These are phyloP conservation scores for Mechanitis mazaeus DNA, from an alignment of 2,888 invertebrate species.

Conservation along the genomic window DNA sequence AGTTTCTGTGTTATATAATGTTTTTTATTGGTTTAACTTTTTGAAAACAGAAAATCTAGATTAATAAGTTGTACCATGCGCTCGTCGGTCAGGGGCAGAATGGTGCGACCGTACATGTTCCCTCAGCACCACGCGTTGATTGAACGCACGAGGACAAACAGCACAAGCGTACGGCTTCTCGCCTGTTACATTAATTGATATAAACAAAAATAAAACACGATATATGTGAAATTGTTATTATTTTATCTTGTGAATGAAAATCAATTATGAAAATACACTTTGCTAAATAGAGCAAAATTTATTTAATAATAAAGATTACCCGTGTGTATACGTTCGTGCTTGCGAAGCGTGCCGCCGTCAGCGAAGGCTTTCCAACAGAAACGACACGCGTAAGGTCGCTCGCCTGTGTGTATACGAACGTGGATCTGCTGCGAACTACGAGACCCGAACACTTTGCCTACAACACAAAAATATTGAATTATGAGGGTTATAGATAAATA, in stretches of 20 bases:
- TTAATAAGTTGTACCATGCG: constrained; percentile 44
- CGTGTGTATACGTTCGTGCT: constrained; percentile 91
- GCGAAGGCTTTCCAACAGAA: constrained; percentile 94
- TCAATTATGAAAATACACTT: not conserved
- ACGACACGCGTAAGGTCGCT: constrained; percentile 88
- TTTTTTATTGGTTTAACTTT: not conserved
- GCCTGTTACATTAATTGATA: constrained; percentile 48
- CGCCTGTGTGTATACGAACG: constrained; percentile 89
- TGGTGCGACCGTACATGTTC: constrained; percentile 92
- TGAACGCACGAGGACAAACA: constrained; percentile 90
- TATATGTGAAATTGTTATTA: too few species aligned
- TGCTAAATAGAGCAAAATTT: not conserved
- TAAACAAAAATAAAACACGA: too few species aligned
- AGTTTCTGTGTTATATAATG: not conserved
- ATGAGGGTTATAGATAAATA: too few species aligned
- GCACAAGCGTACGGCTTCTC: constrained; percentile 93
- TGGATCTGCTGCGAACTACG: constrained; percentile 91
- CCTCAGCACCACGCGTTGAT: constrained; percentile 88
- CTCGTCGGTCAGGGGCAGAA: constrained; percentile 86
- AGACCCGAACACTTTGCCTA: constrained; percentile 87
- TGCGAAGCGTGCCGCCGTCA: constrained; percentile 89
- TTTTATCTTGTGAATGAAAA: too few species aligned
- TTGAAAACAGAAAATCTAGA: not conserved
- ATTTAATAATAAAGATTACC: constrained; percentile 47
- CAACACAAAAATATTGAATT: not conserved